Percentiles rank a stretch among this genome's conserved stretches.
Evolutionary conservation across 2,888 invertebrate genomes (phyloP).

Genomic region (Dasysyrphus tricinctus): DNA sequence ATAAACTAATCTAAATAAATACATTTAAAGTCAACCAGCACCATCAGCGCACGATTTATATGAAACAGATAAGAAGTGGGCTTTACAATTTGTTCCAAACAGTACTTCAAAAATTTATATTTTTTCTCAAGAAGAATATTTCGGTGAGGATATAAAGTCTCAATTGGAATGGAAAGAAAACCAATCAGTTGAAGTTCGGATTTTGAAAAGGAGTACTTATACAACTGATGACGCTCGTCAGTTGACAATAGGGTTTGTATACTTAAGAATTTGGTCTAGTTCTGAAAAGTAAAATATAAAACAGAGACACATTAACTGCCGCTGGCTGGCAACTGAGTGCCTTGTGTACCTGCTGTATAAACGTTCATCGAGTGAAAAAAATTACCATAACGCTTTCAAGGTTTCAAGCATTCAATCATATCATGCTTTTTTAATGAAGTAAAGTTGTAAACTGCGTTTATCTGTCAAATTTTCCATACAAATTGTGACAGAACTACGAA

Average conservation of each 20-base stretch:
- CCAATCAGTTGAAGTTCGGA: constrained; percentile 81
- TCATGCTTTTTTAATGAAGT: no score
- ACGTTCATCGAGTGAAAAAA: no score
- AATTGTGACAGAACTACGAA: no score
- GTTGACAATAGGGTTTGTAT: constrained; percentile 84
- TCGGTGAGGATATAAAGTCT: constrained; percentile 87
- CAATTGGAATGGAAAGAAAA: constrained; percentile 88
- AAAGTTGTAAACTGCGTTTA: no score
- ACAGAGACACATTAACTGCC: no score
- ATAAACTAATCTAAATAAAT: not conserved
- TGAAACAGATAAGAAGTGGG: constrained; percentile 84
- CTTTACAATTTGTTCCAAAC: constrained; percentile 81
- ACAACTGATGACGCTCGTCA: constrained; percentile 90
- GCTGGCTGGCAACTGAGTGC: no score
- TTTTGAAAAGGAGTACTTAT: constrained; percentile 90
- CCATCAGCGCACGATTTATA: constrained; percentile 81
- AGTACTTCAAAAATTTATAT: constrained; percentile 82
- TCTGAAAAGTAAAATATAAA: not conserved
- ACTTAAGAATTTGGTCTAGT: not conserved
- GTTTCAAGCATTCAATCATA: no score
- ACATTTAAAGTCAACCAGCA: constrained; percentile 77
- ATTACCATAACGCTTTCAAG: no score
- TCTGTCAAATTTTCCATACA: no score
- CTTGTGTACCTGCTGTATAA: no score
- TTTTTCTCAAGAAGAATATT: constrained; percentile 88